phyloP scores from a whole-genome alignment of 2,113 vertebrate genomes.

The Orcinus orca region DNA sequence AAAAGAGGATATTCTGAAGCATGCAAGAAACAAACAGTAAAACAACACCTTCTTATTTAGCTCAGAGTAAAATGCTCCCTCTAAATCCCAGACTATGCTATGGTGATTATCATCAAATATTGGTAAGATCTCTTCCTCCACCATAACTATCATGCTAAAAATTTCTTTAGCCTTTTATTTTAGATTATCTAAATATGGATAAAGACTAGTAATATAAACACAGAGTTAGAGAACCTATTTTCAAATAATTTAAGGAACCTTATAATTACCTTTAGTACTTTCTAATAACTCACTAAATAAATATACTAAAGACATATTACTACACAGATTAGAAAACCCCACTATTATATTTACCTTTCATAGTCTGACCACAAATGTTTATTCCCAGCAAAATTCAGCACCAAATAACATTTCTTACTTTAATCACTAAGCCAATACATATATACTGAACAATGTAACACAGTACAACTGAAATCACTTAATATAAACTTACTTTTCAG shows the following conservation, averaged over 20 bases:
- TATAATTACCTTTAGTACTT: neutral
- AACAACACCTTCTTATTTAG: neutral
- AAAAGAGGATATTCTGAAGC: neutral
- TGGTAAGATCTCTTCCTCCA: neutral
- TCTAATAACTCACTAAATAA: neutral
- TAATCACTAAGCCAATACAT: neutral
- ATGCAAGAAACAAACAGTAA: neutral
- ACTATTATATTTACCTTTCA: neutral
- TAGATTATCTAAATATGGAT: neutral
- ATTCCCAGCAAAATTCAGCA: constrained; percentile 12
- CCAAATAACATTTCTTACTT: constrained; percentile 21
- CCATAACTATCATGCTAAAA: neutral
- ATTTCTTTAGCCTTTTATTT: neutral
- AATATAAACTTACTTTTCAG: constrained; percentile 90
- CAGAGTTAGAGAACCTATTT: neutral
- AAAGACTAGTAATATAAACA: neutral
- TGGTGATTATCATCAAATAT: neutral
- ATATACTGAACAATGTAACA: neutral
- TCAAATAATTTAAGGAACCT: constrained; percentile 32
- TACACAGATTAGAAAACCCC: neutral
- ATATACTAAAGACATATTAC: neutral
- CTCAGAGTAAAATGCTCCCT: neutral
- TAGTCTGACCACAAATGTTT: neutral
- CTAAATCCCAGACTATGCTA: neutral
- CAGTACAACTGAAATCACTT: neutral